Evolutionary conservation across 2,888 invertebrate genomes (phyloP).

Genomic region (Xestia xanthographa): DNA sequence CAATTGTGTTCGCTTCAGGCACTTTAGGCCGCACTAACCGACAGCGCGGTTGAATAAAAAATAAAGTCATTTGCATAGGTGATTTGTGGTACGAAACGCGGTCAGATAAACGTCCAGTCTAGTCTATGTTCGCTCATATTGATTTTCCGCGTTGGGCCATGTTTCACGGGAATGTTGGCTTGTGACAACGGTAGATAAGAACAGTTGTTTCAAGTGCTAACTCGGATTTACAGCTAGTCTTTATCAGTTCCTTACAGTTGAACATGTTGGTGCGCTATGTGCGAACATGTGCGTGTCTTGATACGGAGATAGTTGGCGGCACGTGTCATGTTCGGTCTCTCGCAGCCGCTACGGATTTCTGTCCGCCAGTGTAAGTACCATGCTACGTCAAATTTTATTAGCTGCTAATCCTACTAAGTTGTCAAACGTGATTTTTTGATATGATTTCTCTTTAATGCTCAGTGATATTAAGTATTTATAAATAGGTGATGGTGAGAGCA

Average conservation of each 20-base stretch:
- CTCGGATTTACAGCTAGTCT: slow-evolving; percentile 66
- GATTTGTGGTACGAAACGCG: slow-evolving; percentile 69
- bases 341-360: slow-evolving; percentile 29
- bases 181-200: slow-evolving; percentile 60
- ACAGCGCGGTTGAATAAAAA: slow-evolving; percentile 71
- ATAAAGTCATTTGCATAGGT: slow-evolving; percentile 75
- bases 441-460: slow-evolving; percentile 32
- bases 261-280: slow-evolving; percentile 50
- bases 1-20: slow-evolving; percentile 43
- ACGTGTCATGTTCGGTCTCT: slow-evolving; percentile 46
- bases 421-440: slow-evolving; percentile 23
- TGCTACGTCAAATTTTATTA: slow-evolving; percentile 43
- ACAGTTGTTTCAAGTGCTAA: slow-evolving; percentile 60
- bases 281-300: slow-evolving; percentile 59
- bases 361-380: slow-evolving; percentile 11
- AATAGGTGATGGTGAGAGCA: neutral
- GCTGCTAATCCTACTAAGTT: slow-evolving; percentile 7
- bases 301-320: slow-evolving; percentile 43
- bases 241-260: slow-evolving; percentile 66
- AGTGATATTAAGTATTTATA: slow-evolving; percentile 3
- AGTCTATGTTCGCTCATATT: slow-evolving; percentile 65
- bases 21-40: slow-evolving; percentile 34
- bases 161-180: slow-evolving; percentile 38
- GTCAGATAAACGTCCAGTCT: slow-evolving; percentile 65
- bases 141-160: slow-evolving; percentile 66